Base-by-base conservation (phyloP, 2,113 vertebrate genomes). In the Prochilodus magdalenae region DNA sequence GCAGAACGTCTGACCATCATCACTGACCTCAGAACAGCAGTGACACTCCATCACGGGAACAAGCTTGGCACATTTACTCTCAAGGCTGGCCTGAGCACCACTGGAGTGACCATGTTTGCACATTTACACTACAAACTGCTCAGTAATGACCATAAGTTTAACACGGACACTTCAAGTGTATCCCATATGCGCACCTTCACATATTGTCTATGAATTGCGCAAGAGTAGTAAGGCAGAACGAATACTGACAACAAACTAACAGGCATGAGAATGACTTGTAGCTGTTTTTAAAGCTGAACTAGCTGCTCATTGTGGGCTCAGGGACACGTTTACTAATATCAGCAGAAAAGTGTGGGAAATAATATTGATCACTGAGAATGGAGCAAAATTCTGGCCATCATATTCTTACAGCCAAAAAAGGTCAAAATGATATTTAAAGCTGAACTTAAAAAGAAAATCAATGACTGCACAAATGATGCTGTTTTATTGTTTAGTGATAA, bases 61-160 rank as follows among this genome's bases (percentile, higher is more conserved):
- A 18, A 44, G 84, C 76, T 85, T 80, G 87, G 49, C 87, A 81
- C 79, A 87, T 88, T 89, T 88, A 89, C 87, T 88, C 90, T 84
- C 47, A 44, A 60, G 40, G 53, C 8, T 57, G 16, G 22, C 33
- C 18, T 77, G 15, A 65, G 0, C 40, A 59, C 57, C 33, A 57
- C 18, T 24, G 24, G 20, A 10, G 22, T 22, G n/a, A 26, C 75
- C 55, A 71, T 86, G 89, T 92, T 90, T 83, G 71, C 86, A 84
- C 87, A 81, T 90, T 90, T 83, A 81, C 69, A 55, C 85, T 59
- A 67, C 26, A 71, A 29, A 16, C 13, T 14, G 20, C 22, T 26
- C 22, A 26, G 63, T 24, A 30, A 27, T 27, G n/a, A 6, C n/a
- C 15, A 26, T 72, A 62, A 13, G 36, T 44, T 24, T 29, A n/a